Percentiles rank a stretch among this genome's conserved stretches.
These are phyloP conservation scores for Xenopus laevis DNA, from an alignment of 2,113 vertebrate genomes.

Conservation along the genomic window DNA sequence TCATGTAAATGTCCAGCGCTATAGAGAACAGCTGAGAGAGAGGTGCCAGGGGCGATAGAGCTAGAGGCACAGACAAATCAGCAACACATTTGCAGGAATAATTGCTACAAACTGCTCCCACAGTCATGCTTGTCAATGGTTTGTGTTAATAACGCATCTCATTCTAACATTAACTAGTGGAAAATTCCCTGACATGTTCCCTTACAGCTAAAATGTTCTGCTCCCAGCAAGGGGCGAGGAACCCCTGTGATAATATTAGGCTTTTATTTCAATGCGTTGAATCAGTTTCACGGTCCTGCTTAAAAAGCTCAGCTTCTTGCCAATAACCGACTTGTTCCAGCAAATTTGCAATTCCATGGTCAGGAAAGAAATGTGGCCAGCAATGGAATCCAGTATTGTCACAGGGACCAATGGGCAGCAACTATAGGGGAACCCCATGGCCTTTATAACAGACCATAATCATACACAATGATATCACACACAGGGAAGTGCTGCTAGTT, in stretches of 20 bases:
- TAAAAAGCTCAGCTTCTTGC: conserved; percentile 11
- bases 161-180: conserved; percentile 42
- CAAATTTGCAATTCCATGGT: conserved; percentile 32
- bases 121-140: conserved; percentile 11
- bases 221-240: conserved; percentile 30
- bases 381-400: no score
- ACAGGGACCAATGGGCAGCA: background rate
- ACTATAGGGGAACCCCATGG: no score
- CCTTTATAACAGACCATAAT: no score
- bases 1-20: no score
- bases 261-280: conserved; percentile 10
- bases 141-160: conserved; percentile 3
- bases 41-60: no score
- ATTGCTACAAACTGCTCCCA: conserved; percentile 13
- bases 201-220: conserved; percentile 17
- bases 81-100: conserved; percentile 16
- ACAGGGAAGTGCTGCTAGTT: no score
- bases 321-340: conserved; percentile 14
- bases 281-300: conserved; percentile 30
- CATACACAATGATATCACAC: no score
- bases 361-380: background rate
- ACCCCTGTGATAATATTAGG: background rate
- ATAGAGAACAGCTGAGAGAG: no score
- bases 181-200: conserved; percentile 31
- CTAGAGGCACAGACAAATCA: no score